phyloP scores from a whole-genome alignment of 1,140 invertebrate genomes.

The Cyclargus thomasi region DNA sequence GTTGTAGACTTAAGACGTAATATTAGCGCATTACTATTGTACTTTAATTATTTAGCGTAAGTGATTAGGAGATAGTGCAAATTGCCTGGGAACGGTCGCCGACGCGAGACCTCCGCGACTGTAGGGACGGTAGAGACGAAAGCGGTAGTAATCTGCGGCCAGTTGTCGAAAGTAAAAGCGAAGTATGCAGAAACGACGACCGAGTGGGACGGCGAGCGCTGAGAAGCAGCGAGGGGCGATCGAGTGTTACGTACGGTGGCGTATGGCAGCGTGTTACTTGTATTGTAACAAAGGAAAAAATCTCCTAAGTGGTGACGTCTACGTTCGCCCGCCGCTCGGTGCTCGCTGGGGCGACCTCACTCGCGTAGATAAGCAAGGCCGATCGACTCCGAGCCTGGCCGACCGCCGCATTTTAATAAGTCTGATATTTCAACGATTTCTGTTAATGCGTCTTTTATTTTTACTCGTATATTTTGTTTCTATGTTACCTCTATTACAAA shows the following conservation, averaged over 20 bases:
- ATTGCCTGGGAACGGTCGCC: slow-evolving; percentile 68
- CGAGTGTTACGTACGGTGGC: slow-evolving; percentile 34
- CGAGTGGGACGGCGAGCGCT: slow-evolving; percentile 38
- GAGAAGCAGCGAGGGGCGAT: slow-evolving; percentile 35
- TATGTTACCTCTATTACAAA: slow-evolving; percentile 62
- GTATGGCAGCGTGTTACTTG: slow-evolving; percentile 27
- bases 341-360: slow-evolving; percentile 40
- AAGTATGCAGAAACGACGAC: slow-evolving; percentile 35
- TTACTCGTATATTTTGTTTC: slow-evolving; percentile 52
- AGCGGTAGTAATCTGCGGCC: slow-evolving; percentile 32
- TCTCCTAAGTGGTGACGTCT: slow-evolving; percentile 33
- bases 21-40: slow-evolving; percentile 69
- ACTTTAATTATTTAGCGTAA: slow-evolving; percentile 50
- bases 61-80: slow-evolving; percentile 70
- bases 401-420: slow-evolving; percentile 56
- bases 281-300: slow-evolving; percentile 50
- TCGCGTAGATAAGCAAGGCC: slow-evolving; percentile 41
- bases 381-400: slow-evolving; percentile 43
- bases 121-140: background rate
- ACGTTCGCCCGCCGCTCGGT: slow-evolving; percentile 27
- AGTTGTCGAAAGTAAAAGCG: slow-evolving; percentile 53
- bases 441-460: slow-evolving; percentile 43
- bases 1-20: slow-evolving; percentile 61
- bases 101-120: slow-evolving; percentile 4
- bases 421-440: slow-evolving; percentile 48